These are phyloP conservation scores for Andinoacara biseriatus DNA, from an alignment of 2,113 vertebrate species.

Conservation along the genomic window DNA sequence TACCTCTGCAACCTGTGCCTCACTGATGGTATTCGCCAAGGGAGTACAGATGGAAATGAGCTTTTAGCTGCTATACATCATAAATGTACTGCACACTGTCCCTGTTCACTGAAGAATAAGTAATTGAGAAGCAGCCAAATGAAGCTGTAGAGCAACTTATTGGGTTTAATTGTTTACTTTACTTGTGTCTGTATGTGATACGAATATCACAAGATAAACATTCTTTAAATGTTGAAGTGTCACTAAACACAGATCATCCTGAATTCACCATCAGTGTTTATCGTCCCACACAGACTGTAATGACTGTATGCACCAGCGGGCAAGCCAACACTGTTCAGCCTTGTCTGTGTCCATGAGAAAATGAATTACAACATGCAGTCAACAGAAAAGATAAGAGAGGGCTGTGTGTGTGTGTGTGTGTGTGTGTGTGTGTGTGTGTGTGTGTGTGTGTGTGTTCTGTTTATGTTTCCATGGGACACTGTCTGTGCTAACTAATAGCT, in stretches of 20 bases:
- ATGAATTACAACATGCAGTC: constrained; percentile 7
- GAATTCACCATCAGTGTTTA: not conserved
- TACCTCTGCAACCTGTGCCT: too few species aligned
- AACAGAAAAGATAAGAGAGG: not conserved
- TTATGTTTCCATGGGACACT: not conserved
- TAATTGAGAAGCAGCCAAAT: not conserved
- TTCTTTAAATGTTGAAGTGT: too few species aligned
- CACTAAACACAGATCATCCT: not conserved
- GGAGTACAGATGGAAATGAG: not conserved
- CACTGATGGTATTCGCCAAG: not conserved
- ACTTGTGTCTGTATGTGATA: too few species aligned
- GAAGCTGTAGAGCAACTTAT: too few species aligned
- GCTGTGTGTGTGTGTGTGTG: constrained; percentile 10
- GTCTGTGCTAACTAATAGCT: constrained; percentile 19
- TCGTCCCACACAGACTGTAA: constrained; percentile 15
- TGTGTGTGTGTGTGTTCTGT: not conserved
- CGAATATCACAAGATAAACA: too few species aligned
- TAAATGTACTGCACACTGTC: not conserved
- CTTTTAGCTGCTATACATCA: not conserved
- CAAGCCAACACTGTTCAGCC: not conserved
- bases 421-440: not conserved
- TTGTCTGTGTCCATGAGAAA: constrained; percentile 1
- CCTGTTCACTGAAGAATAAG: not conserved
- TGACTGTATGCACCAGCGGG: constrained; percentile 5
- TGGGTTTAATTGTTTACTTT: too few species aligned